Percentiles rank a stretch among this genome's conserved stretches.
phyloP scores from a whole-genome alignment of 2,888 invertebrate genomes.

The Pherbina coryleti region DNA sequence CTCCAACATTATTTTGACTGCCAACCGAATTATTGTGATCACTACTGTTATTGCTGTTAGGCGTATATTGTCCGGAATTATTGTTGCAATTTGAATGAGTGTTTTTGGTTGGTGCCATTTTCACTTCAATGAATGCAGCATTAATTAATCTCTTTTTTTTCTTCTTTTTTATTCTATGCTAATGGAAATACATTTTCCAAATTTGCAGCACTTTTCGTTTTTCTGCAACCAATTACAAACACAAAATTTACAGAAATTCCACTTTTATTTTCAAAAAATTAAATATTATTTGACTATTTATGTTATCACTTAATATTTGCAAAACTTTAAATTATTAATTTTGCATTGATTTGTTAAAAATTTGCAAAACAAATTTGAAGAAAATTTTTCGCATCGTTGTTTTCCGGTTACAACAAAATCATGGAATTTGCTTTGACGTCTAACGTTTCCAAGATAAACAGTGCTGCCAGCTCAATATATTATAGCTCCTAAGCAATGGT shows the following conservation, averaged over 20 bases:
- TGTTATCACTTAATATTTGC: neutral
- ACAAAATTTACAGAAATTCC: neutral
- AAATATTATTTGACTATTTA: neutral
- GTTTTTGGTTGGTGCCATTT: slow-evolving; percentile 54
- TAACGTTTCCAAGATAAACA: neutral
- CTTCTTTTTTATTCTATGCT: neutral
- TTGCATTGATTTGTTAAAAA: slow-evolving; percentile 3
- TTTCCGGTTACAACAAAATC: slow-evolving; percentile 25
- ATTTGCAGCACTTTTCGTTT: slow-evolving; percentile 5
- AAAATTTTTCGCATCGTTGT: neutral
- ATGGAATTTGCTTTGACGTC: slow-evolving; percentile 16
- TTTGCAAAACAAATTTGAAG: neutral
- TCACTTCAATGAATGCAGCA: neutral
- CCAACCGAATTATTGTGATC: neutral
- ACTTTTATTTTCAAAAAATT: neutral
- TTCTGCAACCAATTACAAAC: neutral
- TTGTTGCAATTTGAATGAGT: slow-evolving; percentile 45
- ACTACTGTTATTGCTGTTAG: slow-evolving; percentile 4
- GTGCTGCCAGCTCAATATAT: neutral
- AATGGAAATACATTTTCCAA: neutral
- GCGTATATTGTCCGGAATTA: slow-evolving; percentile 23
- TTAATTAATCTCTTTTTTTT: neutral
- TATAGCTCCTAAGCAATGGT: too few relatives aligned
- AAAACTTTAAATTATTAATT: neutral
- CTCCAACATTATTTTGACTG: slow-evolving; percentile 33